phyloP scores from a whole-genome alignment of 1,140 invertebrate genomes.

The Lineus longissimus region DNA sequence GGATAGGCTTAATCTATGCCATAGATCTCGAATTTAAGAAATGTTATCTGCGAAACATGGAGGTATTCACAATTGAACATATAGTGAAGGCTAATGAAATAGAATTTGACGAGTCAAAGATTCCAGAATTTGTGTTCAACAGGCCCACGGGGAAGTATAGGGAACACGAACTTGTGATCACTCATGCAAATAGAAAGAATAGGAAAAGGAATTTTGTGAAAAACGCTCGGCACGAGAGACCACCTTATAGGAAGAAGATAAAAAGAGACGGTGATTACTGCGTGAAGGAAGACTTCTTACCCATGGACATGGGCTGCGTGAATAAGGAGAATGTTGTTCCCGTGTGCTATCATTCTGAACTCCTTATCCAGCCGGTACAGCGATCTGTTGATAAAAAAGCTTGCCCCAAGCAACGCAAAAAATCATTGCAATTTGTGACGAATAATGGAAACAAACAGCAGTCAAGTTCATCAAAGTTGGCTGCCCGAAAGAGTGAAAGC shows the following conservation, averaged over 20 bases:
- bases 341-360: neutral
- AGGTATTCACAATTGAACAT: neutral
- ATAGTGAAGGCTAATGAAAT: neutral
- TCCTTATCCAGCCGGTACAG: neutral
- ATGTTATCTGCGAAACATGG: neutral
- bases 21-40: neutral
- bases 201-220: neutral
- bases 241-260: neutral
- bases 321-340: neutral
- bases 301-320: neutral
- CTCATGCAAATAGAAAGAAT: neutral
- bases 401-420: too few relatives aligned
- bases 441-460: too few relatives aligned
- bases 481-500: too few relatives aligned
- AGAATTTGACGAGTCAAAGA: neutral
- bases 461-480: too few relatives aligned
- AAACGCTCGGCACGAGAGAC: neutral
- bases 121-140: neutral
- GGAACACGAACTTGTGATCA: neutral
- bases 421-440: neutral
- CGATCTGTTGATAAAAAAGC: too few relatives aligned
- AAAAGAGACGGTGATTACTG: neutral
- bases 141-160: neutral
- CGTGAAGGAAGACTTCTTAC: neutral
- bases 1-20: neutral